phyloP scores from a whole-genome alignment of 2,113 vertebrate species.

The Dromaius novaehollandiae region DNA sequence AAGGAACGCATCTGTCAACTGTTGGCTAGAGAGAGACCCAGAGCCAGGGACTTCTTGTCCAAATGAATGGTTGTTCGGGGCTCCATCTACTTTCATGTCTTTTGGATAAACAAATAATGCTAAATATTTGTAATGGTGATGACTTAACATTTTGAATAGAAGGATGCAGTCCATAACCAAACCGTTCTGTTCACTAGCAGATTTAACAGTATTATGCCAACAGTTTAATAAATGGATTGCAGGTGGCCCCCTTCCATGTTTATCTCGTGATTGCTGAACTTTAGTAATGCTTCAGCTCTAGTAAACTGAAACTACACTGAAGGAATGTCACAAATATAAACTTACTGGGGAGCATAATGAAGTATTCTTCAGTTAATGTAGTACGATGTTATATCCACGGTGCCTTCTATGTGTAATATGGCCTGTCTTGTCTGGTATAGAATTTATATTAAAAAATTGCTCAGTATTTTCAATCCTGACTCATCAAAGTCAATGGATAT shows the following conservation, averaged over 20 bases:
- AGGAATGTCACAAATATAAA: not conserved
- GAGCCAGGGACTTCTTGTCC: not conserved
- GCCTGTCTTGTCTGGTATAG: not conserved
- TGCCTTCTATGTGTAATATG: accelerated
- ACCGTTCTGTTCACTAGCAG: not conserved
- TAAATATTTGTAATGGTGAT: not conserved
- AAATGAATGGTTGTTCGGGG: not conserved
- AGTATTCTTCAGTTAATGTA: not conserved
- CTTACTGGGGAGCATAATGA: not conserved
- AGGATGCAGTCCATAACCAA: not conserved
- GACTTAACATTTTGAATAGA: not conserved
- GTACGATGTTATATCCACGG: not conserved
- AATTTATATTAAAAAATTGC: not conserved
- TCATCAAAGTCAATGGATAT: not conserved
- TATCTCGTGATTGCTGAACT: not conserved
- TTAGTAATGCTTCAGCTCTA: not conserved
- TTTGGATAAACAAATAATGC: not conserved
- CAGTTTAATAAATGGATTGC: not conserved
- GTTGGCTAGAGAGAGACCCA: not conserved
- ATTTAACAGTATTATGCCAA: not conserved
- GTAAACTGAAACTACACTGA: not conserved
- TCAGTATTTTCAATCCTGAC: not conserved
- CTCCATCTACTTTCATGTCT: not conserved
- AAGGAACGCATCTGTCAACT: not conserved
- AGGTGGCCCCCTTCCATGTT: not conserved